phyloP scores from a whole-genome alignment of 2,113 vertebrate species.

The Sporophila hypoxantha region DNA sequence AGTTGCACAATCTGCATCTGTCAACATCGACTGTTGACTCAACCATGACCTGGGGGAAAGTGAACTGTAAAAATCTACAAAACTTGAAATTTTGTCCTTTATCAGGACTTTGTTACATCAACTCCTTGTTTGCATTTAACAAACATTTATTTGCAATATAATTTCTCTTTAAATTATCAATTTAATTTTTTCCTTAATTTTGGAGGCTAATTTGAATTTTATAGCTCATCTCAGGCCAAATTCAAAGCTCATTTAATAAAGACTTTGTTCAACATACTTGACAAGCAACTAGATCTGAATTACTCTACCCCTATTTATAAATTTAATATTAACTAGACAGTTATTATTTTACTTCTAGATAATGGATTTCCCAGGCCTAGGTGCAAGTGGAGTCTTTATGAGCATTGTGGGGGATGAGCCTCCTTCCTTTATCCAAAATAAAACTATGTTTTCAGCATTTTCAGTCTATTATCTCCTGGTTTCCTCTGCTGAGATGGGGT shows the following conservation, averaged over 20 bases:
- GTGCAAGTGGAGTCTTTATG: background rate
- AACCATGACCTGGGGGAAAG: background rate
- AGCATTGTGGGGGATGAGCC: background rate
- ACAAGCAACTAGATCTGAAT: background rate
- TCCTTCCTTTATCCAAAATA: background rate
- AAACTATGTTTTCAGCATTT: background rate
- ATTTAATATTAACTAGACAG: background rate
- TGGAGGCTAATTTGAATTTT: background rate
- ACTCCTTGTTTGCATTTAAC: background rate
- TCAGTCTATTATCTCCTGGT: background rate
- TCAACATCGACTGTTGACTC: background rate
- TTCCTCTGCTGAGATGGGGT: background rate
- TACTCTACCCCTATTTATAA: background rate
- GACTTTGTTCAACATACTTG: background rate
- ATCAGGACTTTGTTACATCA: background rate
- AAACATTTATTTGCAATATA: background rate
- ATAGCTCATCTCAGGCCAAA: background rate
- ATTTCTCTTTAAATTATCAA: background rate
- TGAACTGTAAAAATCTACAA: background rate
- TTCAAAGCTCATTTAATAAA: background rate
- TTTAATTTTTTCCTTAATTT: background rate
- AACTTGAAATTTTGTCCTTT: background rate
- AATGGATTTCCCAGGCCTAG: background rate
- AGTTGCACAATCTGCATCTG: background rate
- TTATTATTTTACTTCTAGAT: background rate